Conservation (phyloP, 2,797 vertebrate species). For the Anguilla megastoma region DNA sequence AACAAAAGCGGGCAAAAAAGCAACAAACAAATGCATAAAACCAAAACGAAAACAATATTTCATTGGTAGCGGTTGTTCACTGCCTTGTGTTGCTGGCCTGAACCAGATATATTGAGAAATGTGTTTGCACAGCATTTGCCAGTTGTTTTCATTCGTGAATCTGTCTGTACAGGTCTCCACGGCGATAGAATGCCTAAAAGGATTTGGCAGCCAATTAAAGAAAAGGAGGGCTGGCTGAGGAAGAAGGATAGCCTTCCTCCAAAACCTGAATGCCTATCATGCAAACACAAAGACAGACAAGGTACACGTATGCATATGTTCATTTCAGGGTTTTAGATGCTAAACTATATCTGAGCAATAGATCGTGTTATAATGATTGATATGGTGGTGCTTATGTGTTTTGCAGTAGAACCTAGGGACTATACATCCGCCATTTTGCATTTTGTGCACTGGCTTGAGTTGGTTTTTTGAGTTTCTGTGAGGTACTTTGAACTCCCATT, state of each 20-base stretch:
- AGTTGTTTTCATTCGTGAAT: conserved; percentile 21
- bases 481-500: not conserved
- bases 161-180: conserved; percentile 28
- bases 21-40: not conserved
- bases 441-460: not conserved
- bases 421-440: not conserved
- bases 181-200: conserved; percentile 31
- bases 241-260: not conserved
- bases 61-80: no score
- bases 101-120: not conserved
- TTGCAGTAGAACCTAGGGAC: not conserved
- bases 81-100: not conserved
- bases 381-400: not conserved
- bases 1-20: not conserved
- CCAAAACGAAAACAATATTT: not conserved
- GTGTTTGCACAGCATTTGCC: not conserved
- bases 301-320: not conserved
- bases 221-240: not conserved
- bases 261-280: not conserved
- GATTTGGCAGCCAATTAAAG: conserved; percentile 35
- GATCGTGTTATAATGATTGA: not conserved
- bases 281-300: not conserved
- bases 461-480: not conserved
- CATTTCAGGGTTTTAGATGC: not conserved
- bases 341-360: not conserved